Percentiles rank a stretch among this genome's conserved stretches.
Evolutionary conservation across 2,113 vertebrate genomes (phyloP).

Genomic region (Sprattus sprattus): DNA sequence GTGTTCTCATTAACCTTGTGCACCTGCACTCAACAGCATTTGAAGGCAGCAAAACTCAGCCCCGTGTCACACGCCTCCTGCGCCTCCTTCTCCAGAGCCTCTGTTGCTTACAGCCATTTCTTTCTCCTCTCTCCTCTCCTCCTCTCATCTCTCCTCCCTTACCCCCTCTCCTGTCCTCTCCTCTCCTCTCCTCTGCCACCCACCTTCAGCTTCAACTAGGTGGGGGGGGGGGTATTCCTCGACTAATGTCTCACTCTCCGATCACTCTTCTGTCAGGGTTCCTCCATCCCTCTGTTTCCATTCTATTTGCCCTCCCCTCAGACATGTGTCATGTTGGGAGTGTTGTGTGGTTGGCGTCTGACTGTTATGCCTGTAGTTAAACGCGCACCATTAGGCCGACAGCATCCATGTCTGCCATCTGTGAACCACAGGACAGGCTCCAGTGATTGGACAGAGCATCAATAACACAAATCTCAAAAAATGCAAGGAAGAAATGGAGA

Average conservation of each 20-base stretch:
- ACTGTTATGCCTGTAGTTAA: not conserved
- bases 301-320: not conserved
- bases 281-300: not conserved
- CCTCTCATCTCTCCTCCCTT: not conserved
- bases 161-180: slow-evolving; percentile 18
- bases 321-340: not conserved
- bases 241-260: not conserved
- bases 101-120: slow-evolving; percentile 44
- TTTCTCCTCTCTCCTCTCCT: slow-evolving; percentile 24
- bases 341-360: not conserved
- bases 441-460: slow-evolving; percentile 21
- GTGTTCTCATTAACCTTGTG: slow-evolving; percentile 68
- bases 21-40: slow-evolving; percentile 55
- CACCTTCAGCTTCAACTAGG: not conserved
- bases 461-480: not conserved
- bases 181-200: not conserved
- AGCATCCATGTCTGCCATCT: slow-evolving; percentile 11
- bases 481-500: not conserved
- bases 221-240: not conserved
- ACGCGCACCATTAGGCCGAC: not conserved
- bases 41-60: slow-evolving; percentile 46
- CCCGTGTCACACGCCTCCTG: slow-evolving; percentile 48
- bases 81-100: slow-evolving; percentile 49
- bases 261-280: not conserved
- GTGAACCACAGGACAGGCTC: not conserved